These are phyloP conservation scores for Psittacara wagleri DNA, from an alignment of 2,113 vertebrate genomes.

Conservation along the genomic window DNA sequence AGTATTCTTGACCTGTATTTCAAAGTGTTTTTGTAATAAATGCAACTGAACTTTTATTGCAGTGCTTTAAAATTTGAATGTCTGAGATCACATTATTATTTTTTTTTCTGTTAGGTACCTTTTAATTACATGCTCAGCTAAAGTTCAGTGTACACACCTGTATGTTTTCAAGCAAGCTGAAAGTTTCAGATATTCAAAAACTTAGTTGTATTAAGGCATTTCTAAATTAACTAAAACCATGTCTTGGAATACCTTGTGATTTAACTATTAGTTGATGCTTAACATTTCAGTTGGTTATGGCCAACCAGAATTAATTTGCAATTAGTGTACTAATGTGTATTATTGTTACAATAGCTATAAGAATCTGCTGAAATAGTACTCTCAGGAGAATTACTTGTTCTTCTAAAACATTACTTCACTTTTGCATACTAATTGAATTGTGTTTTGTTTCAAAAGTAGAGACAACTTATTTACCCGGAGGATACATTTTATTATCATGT, in stretches of 20 bases:
- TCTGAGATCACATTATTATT: background rate
- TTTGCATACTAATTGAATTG: slow-evolving; percentile 63
- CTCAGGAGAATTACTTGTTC: slow-evolving; percentile 38
- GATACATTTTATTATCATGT: slow-evolving; percentile 62
- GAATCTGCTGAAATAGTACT: slow-evolving; percentile 25
- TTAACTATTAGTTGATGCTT: background rate
- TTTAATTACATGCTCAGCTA: background rate
- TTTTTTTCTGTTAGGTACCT: background rate
- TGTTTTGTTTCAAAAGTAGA: slow-evolving; percentile 62
- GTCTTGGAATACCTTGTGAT: background rate
- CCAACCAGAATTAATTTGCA: background rate
- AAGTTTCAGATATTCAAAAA: background rate
- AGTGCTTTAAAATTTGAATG: background rate
- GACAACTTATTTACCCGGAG: slow-evolving; percentile 55
- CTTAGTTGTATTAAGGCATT: background rate
- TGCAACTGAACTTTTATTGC: background rate
- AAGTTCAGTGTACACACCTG: background rate
- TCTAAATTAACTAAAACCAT: background rate
- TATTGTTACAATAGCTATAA: slow-evolving; percentile 15
- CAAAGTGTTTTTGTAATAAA: background rate
- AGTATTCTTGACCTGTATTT: background rate
- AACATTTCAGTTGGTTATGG: background rate
- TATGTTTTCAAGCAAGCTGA: background rate
- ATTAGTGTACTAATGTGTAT: background rate
- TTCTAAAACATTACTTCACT: slow-evolving; percentile 32